These are phyloP conservation scores for Oreochromis spilurus DNA, from an alignment of 2,113 vertebrate species.

Conservation along the genomic window DNA sequence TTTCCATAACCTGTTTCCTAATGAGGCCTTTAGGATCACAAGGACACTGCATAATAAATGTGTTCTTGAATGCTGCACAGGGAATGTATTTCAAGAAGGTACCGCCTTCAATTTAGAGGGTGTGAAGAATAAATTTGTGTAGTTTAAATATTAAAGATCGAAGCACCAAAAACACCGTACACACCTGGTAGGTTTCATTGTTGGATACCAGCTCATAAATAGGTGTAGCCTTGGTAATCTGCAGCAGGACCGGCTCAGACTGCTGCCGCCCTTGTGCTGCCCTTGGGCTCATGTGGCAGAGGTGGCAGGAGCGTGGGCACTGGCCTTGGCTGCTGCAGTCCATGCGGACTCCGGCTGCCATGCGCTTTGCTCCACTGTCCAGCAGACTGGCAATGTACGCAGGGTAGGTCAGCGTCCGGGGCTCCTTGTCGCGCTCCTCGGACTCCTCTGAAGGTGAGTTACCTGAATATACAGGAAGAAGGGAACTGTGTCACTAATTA, in stretches of 20 bases:
- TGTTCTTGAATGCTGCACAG: background rate
- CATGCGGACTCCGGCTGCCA: slow-evolving; percentile 89
- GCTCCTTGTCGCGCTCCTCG: slow-evolving; percentile 89
- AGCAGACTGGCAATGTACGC: slow-evolving; percentile 93
- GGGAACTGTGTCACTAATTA: background rate
- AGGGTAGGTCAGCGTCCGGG: slow-evolving; percentile 89
- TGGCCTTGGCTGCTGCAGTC: slow-evolving; percentile 92
- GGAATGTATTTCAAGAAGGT: background rate
- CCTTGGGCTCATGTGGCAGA: slow-evolving; percentile 84
- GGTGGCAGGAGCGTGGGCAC: slow-evolving; percentile 88
- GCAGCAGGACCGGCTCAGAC: slow-evolving; percentile 86
- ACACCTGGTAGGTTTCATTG: slow-evolving; percentile 91
- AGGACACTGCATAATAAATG: background rate
- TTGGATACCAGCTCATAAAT: slow-evolving; percentile 93
- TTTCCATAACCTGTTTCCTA: background rate
- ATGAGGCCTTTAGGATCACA: background rate
- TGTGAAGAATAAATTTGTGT: background rate
- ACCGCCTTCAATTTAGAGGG: background rate
- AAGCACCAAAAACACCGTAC: background rate
- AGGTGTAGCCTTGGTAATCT: slow-evolving; percentile 90
- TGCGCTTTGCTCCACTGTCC: slow-evolving; percentile 86
- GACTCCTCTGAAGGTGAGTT: slow-evolving; percentile 97
- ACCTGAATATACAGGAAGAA: slow-evolving; percentile 66
- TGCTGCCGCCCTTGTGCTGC: slow-evolving; percentile 60
- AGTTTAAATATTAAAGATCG: background rate